Evolutionary conservation across 2,113 vertebrate genomes (phyloP).

Genomic region (sheep (Ovis aries)): DNA sequence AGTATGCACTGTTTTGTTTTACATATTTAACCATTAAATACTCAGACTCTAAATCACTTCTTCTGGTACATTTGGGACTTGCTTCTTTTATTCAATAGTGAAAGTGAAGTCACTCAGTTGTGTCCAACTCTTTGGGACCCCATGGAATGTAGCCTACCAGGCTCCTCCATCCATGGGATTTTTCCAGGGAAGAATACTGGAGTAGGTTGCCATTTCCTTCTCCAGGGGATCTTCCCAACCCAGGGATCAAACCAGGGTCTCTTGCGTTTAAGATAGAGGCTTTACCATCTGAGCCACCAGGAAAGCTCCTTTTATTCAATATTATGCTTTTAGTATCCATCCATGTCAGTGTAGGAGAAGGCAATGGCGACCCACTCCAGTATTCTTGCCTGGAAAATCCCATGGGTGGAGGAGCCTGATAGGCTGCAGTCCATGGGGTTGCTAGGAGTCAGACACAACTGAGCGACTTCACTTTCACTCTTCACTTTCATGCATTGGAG

Average conservation of each 20-base stretch:
- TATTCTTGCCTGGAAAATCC: too few species aligned
- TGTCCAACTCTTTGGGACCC: background rate
- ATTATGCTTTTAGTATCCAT: background rate
- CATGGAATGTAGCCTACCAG: background rate
- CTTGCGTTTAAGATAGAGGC: background rate
- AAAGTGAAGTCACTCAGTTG: background rate
- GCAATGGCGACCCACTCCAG: too few species aligned
- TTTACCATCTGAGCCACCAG: background rate
- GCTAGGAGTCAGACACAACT: too few species aligned
- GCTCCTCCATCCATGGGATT: background rate
- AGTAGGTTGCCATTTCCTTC: background rate
- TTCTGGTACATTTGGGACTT: background rate
- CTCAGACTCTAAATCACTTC: background rate
- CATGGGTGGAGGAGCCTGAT: too few species aligned
- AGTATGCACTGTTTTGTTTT: background rate
- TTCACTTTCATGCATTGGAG: too few species aligned
- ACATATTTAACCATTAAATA: background rate
- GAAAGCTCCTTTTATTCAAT: background rate
- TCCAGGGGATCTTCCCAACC: background rate
- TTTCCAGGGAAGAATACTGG: background rate
- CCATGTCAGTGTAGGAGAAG: background rate
- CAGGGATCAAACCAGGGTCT: background rate
- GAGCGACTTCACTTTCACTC: too few species aligned
- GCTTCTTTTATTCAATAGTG: background rate
- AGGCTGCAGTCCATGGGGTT: too few species aligned